Conservation (phyloP, 2,797 vertebrate genomes). For the Gila robusta region DNA sequence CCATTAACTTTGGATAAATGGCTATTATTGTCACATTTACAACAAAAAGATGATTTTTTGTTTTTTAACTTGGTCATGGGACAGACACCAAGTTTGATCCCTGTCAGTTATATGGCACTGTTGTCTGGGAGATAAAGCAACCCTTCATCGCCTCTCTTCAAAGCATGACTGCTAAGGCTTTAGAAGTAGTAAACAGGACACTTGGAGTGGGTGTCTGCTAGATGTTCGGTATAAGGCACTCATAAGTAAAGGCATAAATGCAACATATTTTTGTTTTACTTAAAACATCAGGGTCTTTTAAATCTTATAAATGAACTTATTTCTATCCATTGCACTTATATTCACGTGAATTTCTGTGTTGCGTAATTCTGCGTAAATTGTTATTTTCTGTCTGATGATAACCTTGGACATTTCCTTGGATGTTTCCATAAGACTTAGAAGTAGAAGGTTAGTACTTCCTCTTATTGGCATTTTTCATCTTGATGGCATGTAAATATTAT, state of each 20-base stretch:
- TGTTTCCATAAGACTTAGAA: background rate
- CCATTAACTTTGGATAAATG: constrained; percentile 38
- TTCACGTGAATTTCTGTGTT: constrained; percentile 1
- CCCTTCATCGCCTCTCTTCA: constrained; percentile 67
- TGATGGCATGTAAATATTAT: background rate
- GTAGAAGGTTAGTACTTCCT: background rate
- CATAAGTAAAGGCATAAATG: background rate
- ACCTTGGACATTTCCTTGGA: background rate
- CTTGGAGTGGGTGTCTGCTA: background rate
- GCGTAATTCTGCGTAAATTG: background rate
- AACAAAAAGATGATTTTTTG: constrained; percentile 27
- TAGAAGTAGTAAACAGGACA: constrained; percentile 33
- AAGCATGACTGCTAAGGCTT: constrained; percentile 20
- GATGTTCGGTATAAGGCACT: background rate
- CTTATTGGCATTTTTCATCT: background rate
- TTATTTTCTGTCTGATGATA: background rate
- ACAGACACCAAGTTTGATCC: constrained; percentile 66
- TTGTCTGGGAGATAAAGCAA: constrained; percentile 67
- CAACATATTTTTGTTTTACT: background rate
- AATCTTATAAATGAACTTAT: background rate
- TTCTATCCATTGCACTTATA: background rate
- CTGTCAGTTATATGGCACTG: constrained; percentile 68
- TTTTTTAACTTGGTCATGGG: constrained; percentile 28
- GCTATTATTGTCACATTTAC: constrained; percentile 46
- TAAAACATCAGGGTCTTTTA: background rate